Evolutionary conservation across 2,888 invertebrate species (phyloP).

Genomic region (Aricia artaxerxes): DNA sequence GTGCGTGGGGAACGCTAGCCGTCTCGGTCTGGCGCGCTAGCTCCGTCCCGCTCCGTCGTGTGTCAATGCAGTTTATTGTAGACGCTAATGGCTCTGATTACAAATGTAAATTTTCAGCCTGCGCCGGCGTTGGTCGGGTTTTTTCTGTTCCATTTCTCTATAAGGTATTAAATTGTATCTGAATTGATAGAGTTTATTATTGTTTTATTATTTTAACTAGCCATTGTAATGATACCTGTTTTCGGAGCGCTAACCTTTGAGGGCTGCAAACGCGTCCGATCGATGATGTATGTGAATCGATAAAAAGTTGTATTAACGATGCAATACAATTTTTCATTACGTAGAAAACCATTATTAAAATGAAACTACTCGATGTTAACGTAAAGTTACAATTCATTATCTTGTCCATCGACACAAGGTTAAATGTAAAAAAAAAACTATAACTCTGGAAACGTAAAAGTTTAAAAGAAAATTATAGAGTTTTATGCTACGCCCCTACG

Average conservation of each 20-base stretch:
- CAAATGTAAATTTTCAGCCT: conserved; percentile 79
- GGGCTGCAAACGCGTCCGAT: conserved; percentile 25
- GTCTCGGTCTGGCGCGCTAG: conserved; percentile 59
- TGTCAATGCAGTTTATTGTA: conserved; percentile 80
- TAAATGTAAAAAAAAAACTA: not conserved
- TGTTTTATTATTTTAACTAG: conserved; percentile 36
- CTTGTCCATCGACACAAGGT: not conserved
- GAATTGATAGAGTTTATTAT: conserved; percentile 54
- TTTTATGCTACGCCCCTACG: not conserved
- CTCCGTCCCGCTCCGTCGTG: conserved; percentile 60
- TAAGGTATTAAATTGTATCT: conserved; percentile 72
- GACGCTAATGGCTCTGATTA: conserved; percentile 78
- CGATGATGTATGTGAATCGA: conserved; percentile 30
- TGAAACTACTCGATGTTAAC: not conserved
- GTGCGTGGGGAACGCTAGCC: conserved; percentile 56
- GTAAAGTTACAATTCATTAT: not conserved
- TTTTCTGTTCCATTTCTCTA: conserved; percentile 71
- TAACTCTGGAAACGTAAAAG: not conserved
- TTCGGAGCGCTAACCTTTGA: conserved; percentile 30
- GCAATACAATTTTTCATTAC: not conserved
- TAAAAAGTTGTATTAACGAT: conserved; percentile 9
- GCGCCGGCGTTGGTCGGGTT: conserved; percentile 72
- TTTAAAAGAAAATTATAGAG: not conserved
- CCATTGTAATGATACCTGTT: conserved; percentile 36
- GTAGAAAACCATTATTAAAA: conserved; percentile 10